These are phyloP conservation scores for Drosophila littoralis DNA, from an alignment of 1,140 invertebrate species.

Conservation along the genomic window DNA sequence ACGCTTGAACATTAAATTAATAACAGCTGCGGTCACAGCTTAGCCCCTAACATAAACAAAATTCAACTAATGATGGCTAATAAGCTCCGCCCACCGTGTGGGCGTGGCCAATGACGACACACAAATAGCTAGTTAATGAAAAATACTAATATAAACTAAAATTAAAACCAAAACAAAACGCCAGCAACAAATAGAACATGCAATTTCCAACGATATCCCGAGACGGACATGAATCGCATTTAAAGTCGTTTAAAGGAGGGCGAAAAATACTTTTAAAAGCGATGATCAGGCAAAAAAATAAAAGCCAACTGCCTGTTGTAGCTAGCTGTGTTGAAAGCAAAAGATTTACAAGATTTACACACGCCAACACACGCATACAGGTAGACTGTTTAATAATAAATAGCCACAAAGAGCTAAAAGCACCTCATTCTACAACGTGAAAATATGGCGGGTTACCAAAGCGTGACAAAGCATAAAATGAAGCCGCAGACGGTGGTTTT, in stretches of 20 bases:
- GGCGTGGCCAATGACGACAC: slow-evolving; percentile 28
- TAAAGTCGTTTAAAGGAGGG: slow-evolving; percentile 61
- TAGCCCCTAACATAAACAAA: slow-evolving; percentile 48
- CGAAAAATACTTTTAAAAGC: slow-evolving; percentile 73
- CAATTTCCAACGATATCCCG: slow-evolving; percentile 53
- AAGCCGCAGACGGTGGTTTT: slow-evolving; percentile 9
- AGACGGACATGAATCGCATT: slow-evolving; percentile 66
- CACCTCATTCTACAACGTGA: slow-evolving; percentile 34
- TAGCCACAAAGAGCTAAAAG: slow-evolving; percentile 59
- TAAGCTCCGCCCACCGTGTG: slow-evolving; percentile 25
- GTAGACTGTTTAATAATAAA: slow-evolving; percentile 69
- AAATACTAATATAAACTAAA: slow-evolving; percentile 40
- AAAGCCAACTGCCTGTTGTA: slow-evolving; percentile 3
- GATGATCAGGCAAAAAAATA: slow-evolving; percentile 58
- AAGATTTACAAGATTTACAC: slow-evolving; percentile 80
- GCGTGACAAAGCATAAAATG: slow-evolving; percentile 65
- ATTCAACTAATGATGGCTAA: slow-evolving; percentile 58
- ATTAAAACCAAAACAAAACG: slow-evolving; percentile 10
- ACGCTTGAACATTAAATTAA: slow-evolving; percentile 53
- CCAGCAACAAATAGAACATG: slow-evolving; percentile 63
- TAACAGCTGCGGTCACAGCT: slow-evolving; percentile 42
- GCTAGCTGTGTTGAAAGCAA: slow-evolving; percentile 65
- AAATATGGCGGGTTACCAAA: slow-evolving; percentile 65
- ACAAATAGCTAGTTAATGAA: slow-evolving; percentile 67
- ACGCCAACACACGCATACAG: slow-evolving; percentile 52